Evolutionary conservation across 2,888 invertebrate genomes (phyloP).

Genomic region (Phengaris alcon): DNA sequence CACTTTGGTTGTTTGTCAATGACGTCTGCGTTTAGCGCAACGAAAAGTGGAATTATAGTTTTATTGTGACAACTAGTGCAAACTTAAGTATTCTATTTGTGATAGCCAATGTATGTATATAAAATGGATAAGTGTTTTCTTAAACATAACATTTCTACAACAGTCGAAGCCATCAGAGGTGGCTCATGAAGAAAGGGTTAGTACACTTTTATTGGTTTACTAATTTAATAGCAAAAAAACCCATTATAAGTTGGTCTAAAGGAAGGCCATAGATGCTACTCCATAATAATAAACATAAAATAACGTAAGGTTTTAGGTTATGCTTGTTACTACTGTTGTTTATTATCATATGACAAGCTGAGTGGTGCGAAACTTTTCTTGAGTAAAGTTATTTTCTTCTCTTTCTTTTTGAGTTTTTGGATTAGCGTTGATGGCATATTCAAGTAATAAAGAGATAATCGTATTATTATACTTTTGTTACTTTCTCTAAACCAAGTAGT

Average conservation of each 20-base stretch:
- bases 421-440: not conserved
- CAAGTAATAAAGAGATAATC: slow-evolving; percentile 40
- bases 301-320: slow-evolving; percentile 55
- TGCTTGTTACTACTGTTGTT: slow-evolving; percentile 50
- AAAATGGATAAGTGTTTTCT: slow-evolving; percentile 76
- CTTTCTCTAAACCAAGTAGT: slow-evolving; percentile 76
- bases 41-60: slow-evolving; percentile 77
- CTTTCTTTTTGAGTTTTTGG: not conserved
- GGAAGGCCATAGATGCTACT: slow-evolving; percentile 7
- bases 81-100: slow-evolving; percentile 70
- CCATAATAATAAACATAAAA: slow-evolving; percentile 32
- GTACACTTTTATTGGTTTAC: slow-evolving; percentile 66
- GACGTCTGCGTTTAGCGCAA: slow-evolving; percentile 79
- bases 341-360: slow-evolving; percentile 44
- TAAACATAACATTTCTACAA: slow-evolving; percentile 67
- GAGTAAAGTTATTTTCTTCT: not conserved
- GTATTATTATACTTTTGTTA: slow-evolving; percentile 76
- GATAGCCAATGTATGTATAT: slow-evolving; percentile 69
- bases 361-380: slow-evolving; percentile 9
- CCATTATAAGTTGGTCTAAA: slow-evolving; percentile 19
- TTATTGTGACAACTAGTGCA: slow-evolving; percentile 77
- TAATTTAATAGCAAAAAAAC: slow-evolving; percentile 31
- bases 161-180: slow-evolving; percentile 72
- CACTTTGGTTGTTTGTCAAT: slow-evolving; percentile 79
- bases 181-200: slow-evolving; percentile 80